phyloP scores from a whole-genome alignment of 2,888 invertebrate genomes.

The Limnephilus rhombicus region DNA sequence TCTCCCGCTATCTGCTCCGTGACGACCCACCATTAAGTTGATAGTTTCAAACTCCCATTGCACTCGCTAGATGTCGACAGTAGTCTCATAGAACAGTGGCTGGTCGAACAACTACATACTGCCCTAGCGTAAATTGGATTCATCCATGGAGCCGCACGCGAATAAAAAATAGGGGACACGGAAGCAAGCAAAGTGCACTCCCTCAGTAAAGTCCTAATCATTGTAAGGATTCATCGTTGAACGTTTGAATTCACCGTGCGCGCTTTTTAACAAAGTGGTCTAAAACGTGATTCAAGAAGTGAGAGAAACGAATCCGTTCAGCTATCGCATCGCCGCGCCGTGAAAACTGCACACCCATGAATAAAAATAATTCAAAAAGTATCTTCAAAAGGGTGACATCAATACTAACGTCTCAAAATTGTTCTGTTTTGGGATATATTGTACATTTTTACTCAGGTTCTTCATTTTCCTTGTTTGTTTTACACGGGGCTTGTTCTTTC shows the following conservation, averaged over 20 bases:
- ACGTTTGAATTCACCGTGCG: not conserved
- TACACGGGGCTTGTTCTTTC: not conserved
- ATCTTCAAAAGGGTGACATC: not conserved
- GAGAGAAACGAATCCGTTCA: not conserved
- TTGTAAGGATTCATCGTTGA: not conserved
- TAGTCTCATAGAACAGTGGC: slow-evolving; percentile 2
- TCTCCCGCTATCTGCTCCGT: slow-evolving; percentile 25
- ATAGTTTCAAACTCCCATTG: slow-evolving; percentile 37
- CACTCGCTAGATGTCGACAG: slow-evolving; percentile 47
- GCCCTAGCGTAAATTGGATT: slow-evolving; percentile 8
- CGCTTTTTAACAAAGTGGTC: not conserved
- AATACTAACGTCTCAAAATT: not conserved
- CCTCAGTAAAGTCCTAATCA: not conserved
- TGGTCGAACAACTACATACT: not conserved
- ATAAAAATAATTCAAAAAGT: slow-evolving; percentile 16
- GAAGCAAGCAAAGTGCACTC: not conserved
- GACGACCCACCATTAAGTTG: slow-evolving; percentile 32
- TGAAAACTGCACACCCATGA: not conserved
- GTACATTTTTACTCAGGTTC: not conserved
- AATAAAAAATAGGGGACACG: slow-evolving; percentile 15
- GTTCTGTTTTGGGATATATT: not conserved
- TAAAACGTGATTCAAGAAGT: not conserved
- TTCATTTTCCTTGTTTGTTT: not conserved
- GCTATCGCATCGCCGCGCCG: not conserved
- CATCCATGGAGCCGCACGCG: slow-evolving; percentile 24